Percentiles rank a stretch among this genome's conserved stretches.
These are phyloP conservation scores for Caenorhabditis drosophilae DNA, from an alignment of 2,888 invertebrate species.

Conservation along the genomic window DNA sequence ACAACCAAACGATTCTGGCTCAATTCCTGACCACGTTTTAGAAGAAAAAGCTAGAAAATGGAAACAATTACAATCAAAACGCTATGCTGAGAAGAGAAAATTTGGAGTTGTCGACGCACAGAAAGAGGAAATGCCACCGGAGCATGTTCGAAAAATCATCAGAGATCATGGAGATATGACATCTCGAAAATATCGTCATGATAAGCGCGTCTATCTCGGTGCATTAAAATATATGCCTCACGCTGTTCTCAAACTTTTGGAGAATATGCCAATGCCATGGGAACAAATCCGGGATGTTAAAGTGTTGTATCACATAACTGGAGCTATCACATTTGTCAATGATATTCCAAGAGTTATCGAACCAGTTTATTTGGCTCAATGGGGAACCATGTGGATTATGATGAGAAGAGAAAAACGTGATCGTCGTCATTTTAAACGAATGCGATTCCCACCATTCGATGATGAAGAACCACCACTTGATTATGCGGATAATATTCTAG, in stretches of 20 bases:
- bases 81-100: constrained; percentile 96
- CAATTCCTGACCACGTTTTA: constrained; percentile 26
- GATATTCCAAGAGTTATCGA: constrained; percentile 99
- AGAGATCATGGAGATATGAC: constrained; percentile 99
- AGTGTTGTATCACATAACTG: constrained; percentile 95
- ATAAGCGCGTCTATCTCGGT: constrained; percentile 95
- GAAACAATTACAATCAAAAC: constrained; percentile 97
- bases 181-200: constrained; percentile 95
- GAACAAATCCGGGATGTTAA: constrained; percentile 98
- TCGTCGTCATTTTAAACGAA: constrained; percentile 96
- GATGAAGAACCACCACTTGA: constrained; percentile 99
- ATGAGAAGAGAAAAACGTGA: constrained; percentile 97
- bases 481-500: constrained; percentile 97
- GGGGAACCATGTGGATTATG: constrained; percentile 99
- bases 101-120: constrained; percentile 98
- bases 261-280: constrained; percentile 99
- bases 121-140: constrained; percentile 99
- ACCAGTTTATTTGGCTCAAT: constrained; percentile 98
- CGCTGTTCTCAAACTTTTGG: constrained; percentile 95
- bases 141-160: constrained; percentile 97
- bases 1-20: constrained; percentile 4
- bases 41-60: constrained; percentile 77
- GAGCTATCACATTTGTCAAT: constrained; percentile 99
- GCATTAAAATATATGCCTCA: constrained; percentile 99
- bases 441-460: constrained; percentile 99